phyloP scores from a whole-genome alignment of 2,888 invertebrate species.

The Drosophila mimica region DNA sequence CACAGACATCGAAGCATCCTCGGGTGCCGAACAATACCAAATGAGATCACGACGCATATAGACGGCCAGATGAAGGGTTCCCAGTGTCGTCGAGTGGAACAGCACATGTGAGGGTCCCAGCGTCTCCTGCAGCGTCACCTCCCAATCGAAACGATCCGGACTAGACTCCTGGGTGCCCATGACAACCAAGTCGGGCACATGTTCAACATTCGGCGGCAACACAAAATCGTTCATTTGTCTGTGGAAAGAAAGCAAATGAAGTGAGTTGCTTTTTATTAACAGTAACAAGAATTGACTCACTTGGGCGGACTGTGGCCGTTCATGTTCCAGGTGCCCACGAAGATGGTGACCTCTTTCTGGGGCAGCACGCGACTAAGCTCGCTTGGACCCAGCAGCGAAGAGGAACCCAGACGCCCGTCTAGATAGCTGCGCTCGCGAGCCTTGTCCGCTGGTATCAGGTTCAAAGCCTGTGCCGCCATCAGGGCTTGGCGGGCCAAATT shows the following conservation, averaged over 20 bases:
- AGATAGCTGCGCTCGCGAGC: constrained; percentile 93
- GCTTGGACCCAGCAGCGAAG: constrained; percentile 92
- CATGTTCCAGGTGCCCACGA: constrained; percentile 99
- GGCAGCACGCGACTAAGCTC: constrained; percentile 95
- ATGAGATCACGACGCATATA: constrained; percentile 96
- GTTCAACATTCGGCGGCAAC: constrained; percentile 92
- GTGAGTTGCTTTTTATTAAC: accelerated
- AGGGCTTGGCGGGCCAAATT: constrained; percentile 89
- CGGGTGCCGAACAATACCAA: constrained; percentile 97
- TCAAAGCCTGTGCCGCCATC: constrained; percentile 91
- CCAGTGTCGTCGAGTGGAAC: constrained; percentile 93
- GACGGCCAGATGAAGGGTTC: constrained; percentile 94
- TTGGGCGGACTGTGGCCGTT: constrained; percentile 94
- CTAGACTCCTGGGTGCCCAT: constrained; percentile 97
- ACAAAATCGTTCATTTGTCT: constrained; percentile 96
- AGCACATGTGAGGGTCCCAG: constrained; percentile 97
- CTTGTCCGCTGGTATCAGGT: constrained; percentile 93
- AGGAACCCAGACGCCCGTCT: constrained; percentile 92
- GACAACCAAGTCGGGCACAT: constrained; percentile 95
- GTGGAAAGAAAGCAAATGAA: neutral
- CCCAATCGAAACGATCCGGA: constrained; percentile 95
- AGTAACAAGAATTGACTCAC: constrained; percentile 86
- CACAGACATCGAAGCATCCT: constrained; percentile 94
- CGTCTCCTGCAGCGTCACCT: constrained; percentile 95
- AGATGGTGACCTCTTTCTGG: constrained; percentile 93